Evolutionary conservation across 2,888 invertebrate genomes (phyloP), one percentile per base, ranked within the genome.

Genomic region (Chalcosyrphus nemorum): DNA sequence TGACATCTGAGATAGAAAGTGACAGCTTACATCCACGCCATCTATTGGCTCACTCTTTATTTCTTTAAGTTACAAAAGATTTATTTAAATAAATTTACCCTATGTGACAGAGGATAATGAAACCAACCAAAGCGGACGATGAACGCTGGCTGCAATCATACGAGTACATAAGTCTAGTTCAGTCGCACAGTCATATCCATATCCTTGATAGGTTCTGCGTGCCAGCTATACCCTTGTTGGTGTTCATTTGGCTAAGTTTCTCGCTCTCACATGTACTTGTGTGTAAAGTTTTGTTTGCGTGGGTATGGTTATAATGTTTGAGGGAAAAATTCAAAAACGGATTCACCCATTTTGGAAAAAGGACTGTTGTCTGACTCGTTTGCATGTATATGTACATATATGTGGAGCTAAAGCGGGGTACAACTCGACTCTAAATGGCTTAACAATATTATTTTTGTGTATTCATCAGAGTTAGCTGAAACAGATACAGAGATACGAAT

Each of bases 371-470:
- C 54, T 45, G 32, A n/a, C 35, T 54, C 21, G 21, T 5, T 50
- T 27, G 32, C 4, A 7, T 27, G 29, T 7, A 29, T 32, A 6
- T 32, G 32, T 32, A 9, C 9, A 11, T 32, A 2, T 32, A 9
- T 52, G 13, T 13, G 38, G 5, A 4, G n/a, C n/a, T n/a, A n/a
- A n/a, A 7, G 11, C n/a, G n/a, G n/a, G n/a, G n/a, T n/a, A 38
- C 13, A 32, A 45, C 45, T 50, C n/a, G n/a, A n/a, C 7, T 21
- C 65, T 59, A 77, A 77, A 82, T 47, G 66, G 66, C 21, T 82
- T 72, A 68, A 72, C 72, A 63, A 77, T 76, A 81, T 81, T 71
- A 76, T 76, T 76, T 81, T 59, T 81, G 41, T 71, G 57, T 81
- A 75, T 59, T 75, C 57, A 65, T 66, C 65, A 71, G 57, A 35